phyloP scores from a whole-genome alignment of 2,113 vertebrate genomes.

The Pampusana beccarii region DNA sequence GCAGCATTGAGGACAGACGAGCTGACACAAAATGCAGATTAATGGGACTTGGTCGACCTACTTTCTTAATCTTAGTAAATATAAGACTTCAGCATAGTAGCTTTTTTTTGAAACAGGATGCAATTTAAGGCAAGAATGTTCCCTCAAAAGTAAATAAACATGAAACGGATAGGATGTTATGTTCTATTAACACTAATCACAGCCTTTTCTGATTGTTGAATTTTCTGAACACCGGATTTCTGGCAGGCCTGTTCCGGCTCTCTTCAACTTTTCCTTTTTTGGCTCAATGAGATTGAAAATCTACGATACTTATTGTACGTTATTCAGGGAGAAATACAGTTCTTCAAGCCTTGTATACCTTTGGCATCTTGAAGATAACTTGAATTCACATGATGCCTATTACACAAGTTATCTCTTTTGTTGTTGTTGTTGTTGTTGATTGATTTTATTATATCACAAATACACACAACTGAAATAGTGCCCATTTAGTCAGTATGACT shows the following conservation, averaged over 20 bases:
- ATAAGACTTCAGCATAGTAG: not conserved
- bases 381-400: not conserved
- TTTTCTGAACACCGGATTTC: not conserved
- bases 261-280: not conserved
- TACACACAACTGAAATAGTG: not conserved
- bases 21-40: not conserved
- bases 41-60: not conserved
- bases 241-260: not conserved
- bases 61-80: not conserved
- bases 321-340: not conserved
- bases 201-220: not conserved
- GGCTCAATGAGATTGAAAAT: not conserved
- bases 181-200: slow-evolving; percentile 38
- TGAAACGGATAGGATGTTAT: slow-evolving; percentile 40
- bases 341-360: not conserved
- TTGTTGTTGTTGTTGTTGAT: no score
- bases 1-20: not conserved
- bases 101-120: slow-evolving; percentile 31
- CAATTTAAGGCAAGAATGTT: slow-evolving; percentile 58
- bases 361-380: not conserved
- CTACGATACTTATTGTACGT: not conserved
- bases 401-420: not conserved
- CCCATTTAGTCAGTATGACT: not conserved
- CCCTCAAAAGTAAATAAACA: slow-evolving; percentile 56
- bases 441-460: not conserved